Evolutionary conservation across 1,140 invertebrate species (phyloP).

Genomic region (Zelostemma sp.): DNA sequence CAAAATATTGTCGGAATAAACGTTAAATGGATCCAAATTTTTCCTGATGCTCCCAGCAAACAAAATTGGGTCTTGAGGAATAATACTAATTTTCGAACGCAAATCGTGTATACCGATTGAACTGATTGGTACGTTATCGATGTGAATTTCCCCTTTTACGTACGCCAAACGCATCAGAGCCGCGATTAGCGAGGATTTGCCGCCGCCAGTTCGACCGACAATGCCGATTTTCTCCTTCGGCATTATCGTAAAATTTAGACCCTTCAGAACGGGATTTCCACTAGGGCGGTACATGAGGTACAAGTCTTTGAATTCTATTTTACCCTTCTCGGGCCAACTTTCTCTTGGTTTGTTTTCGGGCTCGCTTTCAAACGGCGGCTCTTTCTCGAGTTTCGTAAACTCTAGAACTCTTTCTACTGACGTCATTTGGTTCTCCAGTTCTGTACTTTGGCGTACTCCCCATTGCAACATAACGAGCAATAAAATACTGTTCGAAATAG

Average conservation of each 20-base stretch:
- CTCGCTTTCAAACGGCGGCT: no score
- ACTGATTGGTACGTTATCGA: slow-evolving; percentile 78
- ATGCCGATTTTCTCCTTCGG: slow-evolving; percentile 69
- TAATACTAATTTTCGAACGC: no score
- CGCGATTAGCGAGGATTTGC: no score
- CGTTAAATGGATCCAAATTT: slow-evolving; percentile 87
- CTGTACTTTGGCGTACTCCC: slow-evolving; percentile 82
- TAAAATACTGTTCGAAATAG: slow-evolving; percentile 83
- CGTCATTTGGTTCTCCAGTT: slow-evolving; percentile 81
- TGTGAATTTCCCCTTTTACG: no score
- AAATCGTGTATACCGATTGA: slow-evolving; percentile 77
- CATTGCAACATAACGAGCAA: slow-evolving; percentile 87
- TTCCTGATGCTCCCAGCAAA: slow-evolving; percentile 86
- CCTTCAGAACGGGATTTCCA: slow-evolving; percentile 45
- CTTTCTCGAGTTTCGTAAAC: slow-evolving; percentile 80
- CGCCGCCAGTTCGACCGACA: no score
- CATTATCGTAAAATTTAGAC: slow-evolving; percentile 61
- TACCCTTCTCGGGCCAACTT: no score
- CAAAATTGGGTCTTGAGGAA: no score
- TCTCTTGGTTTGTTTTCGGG: no score
- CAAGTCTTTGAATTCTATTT: slow-evolving; percentile 77
- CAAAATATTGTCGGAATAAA: slow-evolving; percentile 81
- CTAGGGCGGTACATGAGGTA: slow-evolving; percentile 75
- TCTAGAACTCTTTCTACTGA: slow-evolving; percentile 86
- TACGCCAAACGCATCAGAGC: no score